phyloP scores from a whole-genome alignment of 1,140 invertebrate genomes.

The Chrysomallon squamiferum region DNA sequence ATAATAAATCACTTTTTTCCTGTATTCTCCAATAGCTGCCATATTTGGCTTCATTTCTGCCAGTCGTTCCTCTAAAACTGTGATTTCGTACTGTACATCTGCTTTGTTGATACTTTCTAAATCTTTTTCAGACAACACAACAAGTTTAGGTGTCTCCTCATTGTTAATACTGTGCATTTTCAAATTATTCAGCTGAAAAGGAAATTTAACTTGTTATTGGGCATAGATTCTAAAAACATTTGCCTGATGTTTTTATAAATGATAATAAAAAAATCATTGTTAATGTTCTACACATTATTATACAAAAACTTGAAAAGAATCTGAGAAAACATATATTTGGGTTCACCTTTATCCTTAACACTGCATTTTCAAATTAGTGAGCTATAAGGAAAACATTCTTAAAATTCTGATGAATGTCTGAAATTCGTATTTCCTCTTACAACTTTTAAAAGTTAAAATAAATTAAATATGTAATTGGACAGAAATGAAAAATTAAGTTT shows the following conservation, averaged over 20 bases:
- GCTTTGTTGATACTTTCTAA: conserved; percentile 70
- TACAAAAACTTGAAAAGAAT: no score
- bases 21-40: conserved; percentile 77
- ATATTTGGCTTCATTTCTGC: conserved; percentile 79
- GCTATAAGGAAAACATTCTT: no score
- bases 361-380: no score
- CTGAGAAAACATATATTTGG: no score
- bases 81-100: conserved; percentile 71
- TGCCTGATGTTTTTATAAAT: not conserved
- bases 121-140: conserved; percentile 73
- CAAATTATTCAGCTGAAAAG: conserved; percentile 68
- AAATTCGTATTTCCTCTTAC: no score
- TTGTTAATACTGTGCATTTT: conserved; percentile 70
- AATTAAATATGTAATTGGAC: no score
- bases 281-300: no score
- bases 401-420: no score
- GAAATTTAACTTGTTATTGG: not conserved
- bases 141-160: conserved; percentile 62
- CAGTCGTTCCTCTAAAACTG: conserved; percentile 73
- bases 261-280: no score
- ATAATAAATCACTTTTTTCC: conserved; percentile 72
- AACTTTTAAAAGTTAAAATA: no score
- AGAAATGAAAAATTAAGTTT: no score
- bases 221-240: not conserved
- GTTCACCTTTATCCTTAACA: no score